Percentiles rank a stretch among this genome's conserved stretches.
Conservation (phyloP, 1,140 invertebrate species). For the Ganaspis sp. region DNA sequence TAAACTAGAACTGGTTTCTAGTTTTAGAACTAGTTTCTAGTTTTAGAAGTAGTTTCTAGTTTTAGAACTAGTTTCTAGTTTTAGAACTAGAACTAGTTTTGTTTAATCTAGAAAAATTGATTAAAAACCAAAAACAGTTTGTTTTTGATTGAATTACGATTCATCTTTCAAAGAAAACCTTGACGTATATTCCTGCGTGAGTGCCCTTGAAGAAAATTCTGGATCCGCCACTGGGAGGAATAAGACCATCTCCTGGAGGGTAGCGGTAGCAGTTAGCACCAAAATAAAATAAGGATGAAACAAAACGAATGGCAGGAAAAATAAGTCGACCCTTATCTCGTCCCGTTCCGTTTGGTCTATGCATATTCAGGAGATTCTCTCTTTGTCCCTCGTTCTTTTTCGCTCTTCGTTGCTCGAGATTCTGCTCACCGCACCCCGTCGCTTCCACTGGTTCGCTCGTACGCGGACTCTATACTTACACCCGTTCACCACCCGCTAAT, state of each 20-base stretch:
- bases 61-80: no score
- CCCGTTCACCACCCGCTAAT: conserved; percentile 72
- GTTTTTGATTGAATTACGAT: no score
- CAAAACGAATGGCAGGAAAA: conserved; percentile 71
- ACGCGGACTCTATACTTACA: conserved; percentile 70
- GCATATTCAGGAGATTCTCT: conserved; percentile 70
- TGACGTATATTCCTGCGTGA: no score
- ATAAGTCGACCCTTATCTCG: conserved; percentile 74
- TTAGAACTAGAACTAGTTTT: no score
- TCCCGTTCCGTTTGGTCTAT: conserved; percentile 68
- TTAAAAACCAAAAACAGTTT: no score
- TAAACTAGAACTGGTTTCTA: no score
- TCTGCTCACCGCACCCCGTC: conserved; percentile 49
- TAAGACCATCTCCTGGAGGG: conserved; percentile 52
- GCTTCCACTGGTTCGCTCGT: conserved; percentile 53
- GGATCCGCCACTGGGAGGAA: no score
- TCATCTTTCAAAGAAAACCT: no score
- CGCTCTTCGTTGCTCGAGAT: conserved; percentile 51
- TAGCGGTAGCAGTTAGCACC: conserved; percentile 69
- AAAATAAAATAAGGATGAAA: conserved; percentile 73
- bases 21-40: no score
- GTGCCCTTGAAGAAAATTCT: no score
- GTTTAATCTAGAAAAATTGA: no score
- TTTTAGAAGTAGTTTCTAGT: no score
- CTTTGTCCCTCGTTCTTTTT: conserved; percentile 46